Percentiles rank a stretch among this genome's conserved stretches.
phyloP scores from a whole-genome alignment of 2,113 vertebrate genomes.

The Petrocephalus microphthalmus region DNA sequence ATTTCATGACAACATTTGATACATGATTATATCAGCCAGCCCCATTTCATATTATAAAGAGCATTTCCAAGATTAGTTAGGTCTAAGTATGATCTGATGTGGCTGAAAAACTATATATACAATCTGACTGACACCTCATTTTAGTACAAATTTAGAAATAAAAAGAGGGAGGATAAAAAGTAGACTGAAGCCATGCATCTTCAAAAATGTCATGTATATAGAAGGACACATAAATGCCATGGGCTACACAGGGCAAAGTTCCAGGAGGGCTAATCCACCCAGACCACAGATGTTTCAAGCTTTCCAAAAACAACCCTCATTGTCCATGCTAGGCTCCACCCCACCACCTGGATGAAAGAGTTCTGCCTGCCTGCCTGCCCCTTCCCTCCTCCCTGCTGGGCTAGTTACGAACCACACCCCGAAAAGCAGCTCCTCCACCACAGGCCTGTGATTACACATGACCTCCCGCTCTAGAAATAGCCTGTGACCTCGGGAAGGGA shows the following conservation, averaged over 20 bases:
- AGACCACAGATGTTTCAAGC: constrained; percentile 26
- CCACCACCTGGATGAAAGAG: constrained; percentile 12
- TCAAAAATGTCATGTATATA: background rate
- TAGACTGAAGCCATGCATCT: background rate
- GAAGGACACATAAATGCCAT: background rate
- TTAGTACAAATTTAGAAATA: background rate
- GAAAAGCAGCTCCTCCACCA: constrained; percentile 7
- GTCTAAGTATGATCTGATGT: background rate
- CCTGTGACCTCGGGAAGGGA: constrained; percentile 12
- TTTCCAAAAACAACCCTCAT: constrained; percentile 32
- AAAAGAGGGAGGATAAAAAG: background rate
- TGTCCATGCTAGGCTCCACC: constrained; percentile 19
- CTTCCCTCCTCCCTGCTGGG: background rate
- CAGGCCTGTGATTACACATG: constrained; percentile 15
- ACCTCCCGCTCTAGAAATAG: constrained; percentile 21
- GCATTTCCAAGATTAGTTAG: background rate
- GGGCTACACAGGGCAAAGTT: background rate
- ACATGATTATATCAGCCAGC: background rate
- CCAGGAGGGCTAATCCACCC: background rate
- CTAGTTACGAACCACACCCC: background rate
- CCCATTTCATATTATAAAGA: background rate
- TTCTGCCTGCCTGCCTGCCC: background rate
- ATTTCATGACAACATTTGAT: background rate
- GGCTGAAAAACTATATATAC: background rate
- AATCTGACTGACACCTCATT: background rate